Conservation (phyloP, 2,888 invertebrate species). For the Gari tellinella region DNA sequence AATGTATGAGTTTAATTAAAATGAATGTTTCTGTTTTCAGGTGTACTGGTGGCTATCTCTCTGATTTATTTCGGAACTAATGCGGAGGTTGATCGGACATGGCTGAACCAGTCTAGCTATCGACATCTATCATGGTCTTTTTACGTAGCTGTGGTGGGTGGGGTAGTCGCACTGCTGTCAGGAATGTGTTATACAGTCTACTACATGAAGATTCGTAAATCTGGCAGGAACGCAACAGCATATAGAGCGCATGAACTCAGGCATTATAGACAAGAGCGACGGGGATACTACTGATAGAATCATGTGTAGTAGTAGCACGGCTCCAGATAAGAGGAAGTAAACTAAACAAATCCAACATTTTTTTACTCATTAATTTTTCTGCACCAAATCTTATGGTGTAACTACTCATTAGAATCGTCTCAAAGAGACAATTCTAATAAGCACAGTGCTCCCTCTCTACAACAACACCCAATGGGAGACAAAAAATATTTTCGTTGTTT, state of each 20-base stretch:
- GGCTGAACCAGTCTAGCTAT: conserved; percentile 42
- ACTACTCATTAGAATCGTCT: too few species aligned
- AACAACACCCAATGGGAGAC: too few species aligned
- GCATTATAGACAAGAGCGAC: conserved; percentile 21
- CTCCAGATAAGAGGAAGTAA: too few species aligned
- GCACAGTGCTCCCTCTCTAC: too few species aligned
- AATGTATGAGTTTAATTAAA: too few species aligned
- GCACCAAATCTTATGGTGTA: too few species aligned
- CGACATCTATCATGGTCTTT: conserved; percentile 58
- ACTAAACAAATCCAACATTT: too few species aligned
- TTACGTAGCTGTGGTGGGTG: conserved; percentile 40
- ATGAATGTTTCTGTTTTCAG: conserved; percentile 25
- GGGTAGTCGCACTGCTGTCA: conserved; percentile 25
- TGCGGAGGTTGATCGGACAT: conserved; percentile 41
- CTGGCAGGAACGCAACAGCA: conserved; percentile 25
- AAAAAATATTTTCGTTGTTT: too few species aligned
- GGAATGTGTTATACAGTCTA: conserved; percentile 43
- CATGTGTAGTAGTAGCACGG: too few species aligned
- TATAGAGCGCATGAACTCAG: conserved; percentile 52
- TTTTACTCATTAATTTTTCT: too few species aligned
- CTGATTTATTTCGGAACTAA: conserved; percentile 45
- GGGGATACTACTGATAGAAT: too few species aligned
- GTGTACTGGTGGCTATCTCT: conserved; percentile 13
- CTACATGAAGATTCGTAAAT: conserved; percentile 37
- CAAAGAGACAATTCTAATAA: too few species aligned